phyloP scores from a whole-genome alignment of 1,140 invertebrate genomes.

The Hyles euphorbiae region DNA sequence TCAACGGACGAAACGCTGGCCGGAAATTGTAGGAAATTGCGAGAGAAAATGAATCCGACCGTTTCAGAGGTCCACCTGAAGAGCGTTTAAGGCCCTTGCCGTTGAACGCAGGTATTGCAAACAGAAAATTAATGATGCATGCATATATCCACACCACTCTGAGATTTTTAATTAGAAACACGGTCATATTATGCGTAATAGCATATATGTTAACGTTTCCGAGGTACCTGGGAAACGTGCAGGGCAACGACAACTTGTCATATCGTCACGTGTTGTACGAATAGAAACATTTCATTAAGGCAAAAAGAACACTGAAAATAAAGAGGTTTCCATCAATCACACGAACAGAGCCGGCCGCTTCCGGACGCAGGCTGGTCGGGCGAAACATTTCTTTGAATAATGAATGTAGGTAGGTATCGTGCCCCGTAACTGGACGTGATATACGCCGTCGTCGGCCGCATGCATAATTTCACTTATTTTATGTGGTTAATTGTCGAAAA shows the following conservation, averaged over 20 bases:
- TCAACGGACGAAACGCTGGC: slow-evolving; percentile 59
- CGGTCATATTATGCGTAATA: neutral
- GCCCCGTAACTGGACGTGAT: slow-evolving; percentile 73
- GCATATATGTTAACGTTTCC: neutral
- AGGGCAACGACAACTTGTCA: neutral
- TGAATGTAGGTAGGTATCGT: slow-evolving; percentile 72
- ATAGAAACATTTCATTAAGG: slow-evolving; percentile 32
- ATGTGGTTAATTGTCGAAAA: slow-evolving; percentile 76
- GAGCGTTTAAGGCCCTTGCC: slow-evolving; percentile 9
- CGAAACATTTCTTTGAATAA: slow-evolving; percentile 76
- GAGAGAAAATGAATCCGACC: slow-evolving; percentile 72
- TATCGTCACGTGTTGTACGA: slow-evolving; percentile 11
- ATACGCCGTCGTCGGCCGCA: slow-evolving; percentile 73
- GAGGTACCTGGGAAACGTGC: neutral
- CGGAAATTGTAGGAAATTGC: slow-evolving; percentile 75
- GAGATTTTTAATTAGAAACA: slow-evolving; percentile 1
- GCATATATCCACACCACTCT: neutral
- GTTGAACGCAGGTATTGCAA: neutral
- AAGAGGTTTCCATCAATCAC: slow-evolving; percentile 71
- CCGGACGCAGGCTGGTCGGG: slow-evolving; percentile 59
- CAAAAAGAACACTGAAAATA: slow-evolving; percentile 59
- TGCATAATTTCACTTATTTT: slow-evolving; percentile 76
- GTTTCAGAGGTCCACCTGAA: slow-evolving; percentile 57
- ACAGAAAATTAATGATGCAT: neutral
- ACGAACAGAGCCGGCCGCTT: slow-evolving; percentile 62